Evolutionary conservation across 1,140 invertebrate species (phyloP), one percentile per base, ranked within the genome.

Genomic region (Brachionus rotundiformis): DNA sequence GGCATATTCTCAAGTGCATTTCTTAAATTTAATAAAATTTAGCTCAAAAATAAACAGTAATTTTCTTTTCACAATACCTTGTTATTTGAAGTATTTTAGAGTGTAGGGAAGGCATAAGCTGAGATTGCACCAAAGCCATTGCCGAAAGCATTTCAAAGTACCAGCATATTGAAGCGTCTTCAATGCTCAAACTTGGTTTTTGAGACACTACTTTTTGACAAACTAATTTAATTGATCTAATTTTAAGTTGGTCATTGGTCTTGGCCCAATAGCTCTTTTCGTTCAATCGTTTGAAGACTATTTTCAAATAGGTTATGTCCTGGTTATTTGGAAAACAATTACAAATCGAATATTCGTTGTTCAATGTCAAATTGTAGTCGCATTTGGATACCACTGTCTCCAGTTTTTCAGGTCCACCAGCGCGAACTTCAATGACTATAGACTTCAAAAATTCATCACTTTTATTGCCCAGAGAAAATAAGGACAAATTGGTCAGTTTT

Each of bases 71-170:
- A 16, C 4, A 13, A 10, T 73, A 73, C 68, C 44, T 73, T n/a
- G 68, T 44, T 27, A 73, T 73, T 73, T 73, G 68, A 25, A 73
- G 41, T n/a, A 73, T 73, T 73, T 73, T 73, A 2, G 47, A 2
- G 54, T 54, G 31, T 3, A 79, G 36, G 0, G 76, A 29, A 19
- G 76, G 76, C 44, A 63, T 59, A 13, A 79, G n/a, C 31, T 79
- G 47, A 33, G 47, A 59, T 63, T 79, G 76, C 10, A 59, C 36
- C 23, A 79, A 25, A 79, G 76, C 76, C 25, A 79, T 54, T 23
- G 76, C 29, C 1, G 76, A 59, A 3, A 79, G 29, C 76, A 79
- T 79, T 54, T 79, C 76, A 79, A 79, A 79, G 25, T 59, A 79
- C 47, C 76, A 79, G n/a, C 47, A 79, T 39, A 79, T 36, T 31